Base-by-base conservation (phyloP, 2,113 vertebrate genomes). In the Megatriorchis doriae region DNA sequence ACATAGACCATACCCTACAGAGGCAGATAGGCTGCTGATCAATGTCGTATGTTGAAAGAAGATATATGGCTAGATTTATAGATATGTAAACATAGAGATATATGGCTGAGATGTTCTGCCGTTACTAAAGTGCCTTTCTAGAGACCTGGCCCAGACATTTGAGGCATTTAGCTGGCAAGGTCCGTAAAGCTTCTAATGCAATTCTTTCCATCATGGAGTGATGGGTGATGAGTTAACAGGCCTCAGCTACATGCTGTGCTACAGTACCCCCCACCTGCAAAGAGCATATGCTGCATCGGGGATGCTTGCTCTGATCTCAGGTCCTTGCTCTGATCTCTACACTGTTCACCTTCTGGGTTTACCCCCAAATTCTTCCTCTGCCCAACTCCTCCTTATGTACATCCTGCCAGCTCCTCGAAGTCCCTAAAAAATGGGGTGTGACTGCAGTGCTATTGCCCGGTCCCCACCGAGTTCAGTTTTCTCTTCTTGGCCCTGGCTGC, bases 201-300 rank as follows among this genome's bases (percentile, higher is more conserved):
- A 23, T 6, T 32, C 29, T 78, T 45, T 77, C 50, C 50, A 32
- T 14, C 42, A 3, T 2, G 2, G 59, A 43, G 26, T 10, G 27
- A 9, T 0, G 4, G 20, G 29, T 10, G 47, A 21, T 1, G 4
- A 1, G 7, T 3, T 14, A 11, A 11, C 36, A n/a, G 62, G 36
- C 11, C 72, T n/a, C 63, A 52, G n/a, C 43, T 2, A 3, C 20
- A 2, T 2, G 26, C 19, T 7, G 25, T 27, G 53, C 43, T 7
- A 21, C 11, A 3, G 40, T 11, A 29, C 4, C 18, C 43, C 19
- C 21, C 13, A 1, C 34, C 47, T 21, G 23, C 71, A 75, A n/a
- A n/a, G 13, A 36, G 34, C 45, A 10, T 13, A 4, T 10, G 36
- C 9, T 45, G 40, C 36, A 18, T 6, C 1, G 0, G 26, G n/a